Evolutionary conservation across 2,113 vertebrate species (phyloP).

Genomic region (Hyperopisus bebe): DNA sequence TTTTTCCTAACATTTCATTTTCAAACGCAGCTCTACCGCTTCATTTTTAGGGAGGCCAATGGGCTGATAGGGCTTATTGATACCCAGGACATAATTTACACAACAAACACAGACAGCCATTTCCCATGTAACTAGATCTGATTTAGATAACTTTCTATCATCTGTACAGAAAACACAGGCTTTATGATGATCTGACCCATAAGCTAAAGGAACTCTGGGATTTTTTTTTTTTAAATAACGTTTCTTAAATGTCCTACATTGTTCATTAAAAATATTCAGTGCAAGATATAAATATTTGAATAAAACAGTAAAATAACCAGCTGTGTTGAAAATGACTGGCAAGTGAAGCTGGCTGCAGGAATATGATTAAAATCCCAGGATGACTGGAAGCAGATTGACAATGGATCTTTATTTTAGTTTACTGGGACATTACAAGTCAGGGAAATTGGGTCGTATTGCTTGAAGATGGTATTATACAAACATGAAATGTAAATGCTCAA

Average conservation of each 20-base stretch:
- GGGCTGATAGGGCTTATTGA: background rate
- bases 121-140: background rate
- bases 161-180: background rate
- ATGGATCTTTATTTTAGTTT: background rate
- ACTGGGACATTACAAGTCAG: background rate
- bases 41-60: background rate
- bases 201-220: background rate
- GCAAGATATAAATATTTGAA: background rate
- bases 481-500: background rate
- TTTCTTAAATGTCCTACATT: background rate
- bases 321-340: background rate
- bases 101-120: background rate
- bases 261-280: background rate
- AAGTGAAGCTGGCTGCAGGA: background rate
- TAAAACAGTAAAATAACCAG: background rate
- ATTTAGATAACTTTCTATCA: background rate
- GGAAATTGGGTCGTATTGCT: background rate
- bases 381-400: background rate
- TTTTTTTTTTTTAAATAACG: background rate
- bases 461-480: background rate
- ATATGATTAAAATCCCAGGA: background rate
- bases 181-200: background rate
- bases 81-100: background rate
- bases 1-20: background rate
- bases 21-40: background rate